phyloP scores from a whole-genome alignment of 92 coral and sea anemone species.

The Phenganax subtilis region DNA sequence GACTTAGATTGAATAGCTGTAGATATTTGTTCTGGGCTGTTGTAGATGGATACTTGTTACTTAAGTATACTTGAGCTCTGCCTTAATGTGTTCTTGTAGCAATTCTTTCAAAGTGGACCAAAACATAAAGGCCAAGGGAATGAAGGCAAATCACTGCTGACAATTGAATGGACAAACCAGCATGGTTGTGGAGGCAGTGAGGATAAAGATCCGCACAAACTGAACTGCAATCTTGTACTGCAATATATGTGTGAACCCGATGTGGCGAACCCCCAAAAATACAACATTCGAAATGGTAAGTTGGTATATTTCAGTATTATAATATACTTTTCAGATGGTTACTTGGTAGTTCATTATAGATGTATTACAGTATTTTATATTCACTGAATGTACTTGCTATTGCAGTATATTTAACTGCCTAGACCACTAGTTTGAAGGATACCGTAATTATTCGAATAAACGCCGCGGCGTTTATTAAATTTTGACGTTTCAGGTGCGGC shows the following conservation, averaged over 20 bases:
- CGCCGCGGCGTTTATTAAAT: too few relatives aligned
- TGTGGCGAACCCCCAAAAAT: conserved; percentile 35
- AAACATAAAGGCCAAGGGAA: conserved; percentile 4
- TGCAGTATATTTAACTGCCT: too few relatives aligned
- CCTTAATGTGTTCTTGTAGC: not conserved
- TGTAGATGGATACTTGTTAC: too few relatives aligned
- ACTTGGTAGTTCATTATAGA: too few relatives aligned
- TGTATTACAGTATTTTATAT: too few relatives aligned
- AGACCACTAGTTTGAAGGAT: too few relatives aligned
- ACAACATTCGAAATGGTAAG: conserved; percentile 26
- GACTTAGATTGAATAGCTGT: not conserved
- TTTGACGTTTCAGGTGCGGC: too few relatives aligned
- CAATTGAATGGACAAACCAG: conserved; percentile 97
- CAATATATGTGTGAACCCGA: conserved; percentile 82
- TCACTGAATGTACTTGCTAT: too few relatives aligned
- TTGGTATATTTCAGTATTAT: not conserved
- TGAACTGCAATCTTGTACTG: conserved; percentile 77
- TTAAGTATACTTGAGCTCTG: too few relatives aligned
- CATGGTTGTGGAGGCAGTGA: conserved; percentile 98
- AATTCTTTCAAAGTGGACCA: conserved; percentile 39
- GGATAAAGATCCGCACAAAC: conserved; percentile 75
- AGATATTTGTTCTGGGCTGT: not conserved
- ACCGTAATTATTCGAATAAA: too few relatives aligned
- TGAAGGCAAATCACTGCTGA: conserved; percentile 69
- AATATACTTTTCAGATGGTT: not conserved